Evolutionary conservation across 2,888 invertebrate genomes (phyloP).

Genomic region (Leptinotarsa juncta): DNA sequence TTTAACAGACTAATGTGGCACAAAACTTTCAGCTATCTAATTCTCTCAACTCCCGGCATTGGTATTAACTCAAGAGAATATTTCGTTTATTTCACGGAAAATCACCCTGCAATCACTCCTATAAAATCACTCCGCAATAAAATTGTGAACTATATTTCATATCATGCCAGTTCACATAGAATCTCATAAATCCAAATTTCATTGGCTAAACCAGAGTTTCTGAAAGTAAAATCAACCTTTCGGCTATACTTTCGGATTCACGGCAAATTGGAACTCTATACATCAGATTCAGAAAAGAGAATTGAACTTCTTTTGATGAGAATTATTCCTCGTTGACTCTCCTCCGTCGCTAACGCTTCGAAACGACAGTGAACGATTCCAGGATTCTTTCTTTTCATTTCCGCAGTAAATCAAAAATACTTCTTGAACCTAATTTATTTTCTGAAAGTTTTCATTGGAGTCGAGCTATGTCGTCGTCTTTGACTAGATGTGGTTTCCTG

Average conservation of each 20-base stretch:
- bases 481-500: constrained; percentile 33
- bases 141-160: background rate
- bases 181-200: background rate
- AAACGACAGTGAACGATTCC: constrained; percentile 4
- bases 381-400: constrained; percentile 14
- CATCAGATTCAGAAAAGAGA: background rate
- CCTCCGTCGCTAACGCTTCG: constrained; percentile 7
- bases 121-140: background rate
- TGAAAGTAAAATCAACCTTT: background rate
- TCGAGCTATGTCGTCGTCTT: constrained; percentile 1
- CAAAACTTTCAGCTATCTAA: too few species aligned
- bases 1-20: too few species aligned
- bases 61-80: too few species aligned
- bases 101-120: background rate
- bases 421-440: constrained; percentile 15
- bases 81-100: background rate
- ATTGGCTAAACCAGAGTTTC: background rate
- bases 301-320: constrained; percentile 13
- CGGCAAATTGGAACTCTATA: background rate
- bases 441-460: background rate
- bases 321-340: constrained; percentile 3
- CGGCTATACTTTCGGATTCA: background rate
- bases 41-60: too few species aligned
- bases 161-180: background rate
- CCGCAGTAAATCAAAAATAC: constrained; percentile 20